Evolutionary conservation across 2,113 vertebrate genomes (phyloP), one percentile per base, ranked within the genome.

Genomic region (Hypomesus transpacificus): DNA sequence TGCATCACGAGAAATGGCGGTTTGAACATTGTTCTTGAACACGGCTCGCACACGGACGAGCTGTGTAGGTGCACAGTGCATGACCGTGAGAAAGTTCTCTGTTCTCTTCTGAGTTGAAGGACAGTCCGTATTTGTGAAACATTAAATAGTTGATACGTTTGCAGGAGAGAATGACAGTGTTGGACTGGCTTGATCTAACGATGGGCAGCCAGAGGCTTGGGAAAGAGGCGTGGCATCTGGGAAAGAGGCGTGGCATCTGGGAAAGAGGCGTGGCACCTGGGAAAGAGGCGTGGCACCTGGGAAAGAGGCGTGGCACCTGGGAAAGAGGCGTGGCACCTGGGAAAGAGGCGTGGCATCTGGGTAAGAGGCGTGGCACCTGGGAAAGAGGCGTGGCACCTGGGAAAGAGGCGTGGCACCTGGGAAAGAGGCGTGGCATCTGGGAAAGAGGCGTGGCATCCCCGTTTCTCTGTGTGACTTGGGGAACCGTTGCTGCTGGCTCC

Each of bases 401-500:
- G 39, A 13, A 46, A 18, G 22, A 4, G 28, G 24, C 17, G 22
- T 39, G 61, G 2, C 26, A 9, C 5, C 7, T 46, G 39, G 39
- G 39, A 46, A 46, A 18, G 14, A 4, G 28, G 24, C 28, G 22
- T 39, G 61, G 2, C 26, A 9, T 34, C 24, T 24, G 24, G 20
- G 17, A 61, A 28, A 26, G 21, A 13, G 26, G 22, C 26, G 21
- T 34, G 60, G 1, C 24, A 17, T 24, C 24, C 24, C 5, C 24
- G 24, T 31, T 28, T 26, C 69, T 11, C 8, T 7, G 14, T 52
- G 69, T 53, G 60, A 70, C 64, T 31, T 24, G 21, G 63, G 53
- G 51, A 62, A 14, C 24, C 50, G 56, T n/a, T 61, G 21, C 26
- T 61, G 39, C 39, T 2, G 67, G 21, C 73, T 68, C 14, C 72